A percentile compares a stretch with the other conserved stretches of the same genome.
These are phyloP conservation scores for Rhombomys opimus DNA, from an alignment of 2,113 vertebrate species.

Conservation along the genomic window DNA sequence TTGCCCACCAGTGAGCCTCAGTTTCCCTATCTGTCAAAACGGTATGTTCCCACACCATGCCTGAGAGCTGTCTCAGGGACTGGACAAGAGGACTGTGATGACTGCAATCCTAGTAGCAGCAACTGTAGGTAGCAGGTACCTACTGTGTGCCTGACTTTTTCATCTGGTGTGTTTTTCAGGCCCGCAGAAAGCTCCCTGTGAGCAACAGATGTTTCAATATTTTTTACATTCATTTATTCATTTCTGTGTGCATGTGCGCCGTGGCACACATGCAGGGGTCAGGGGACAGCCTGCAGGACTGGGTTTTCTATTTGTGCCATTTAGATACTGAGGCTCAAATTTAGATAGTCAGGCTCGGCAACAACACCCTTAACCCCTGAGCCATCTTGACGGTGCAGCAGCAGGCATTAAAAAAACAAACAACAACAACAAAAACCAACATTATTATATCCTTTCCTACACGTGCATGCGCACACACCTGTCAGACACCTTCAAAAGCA, in stretches of 20 bases:
- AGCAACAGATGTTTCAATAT: background rate
- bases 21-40: constrained; percentile 54
- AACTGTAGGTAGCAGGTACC: background rate
- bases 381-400: background rate
- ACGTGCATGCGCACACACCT: background rate
- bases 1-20: background rate
- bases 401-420: too few relatives aligned
- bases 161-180: background rate
- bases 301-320: background rate
- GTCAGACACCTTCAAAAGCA: background rate
- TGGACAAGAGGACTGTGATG: background rate
- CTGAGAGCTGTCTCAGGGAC: background rate
- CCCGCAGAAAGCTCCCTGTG: too few relatives aligned
- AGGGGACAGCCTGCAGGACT: background rate
- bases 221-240: background rate
- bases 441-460: background rate
- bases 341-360: background rate
- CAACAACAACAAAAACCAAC: too few relatives aligned
- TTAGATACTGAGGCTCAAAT: background rate
- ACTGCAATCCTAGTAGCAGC: background rate
- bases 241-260: background rate
- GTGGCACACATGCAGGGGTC: too few relatives aligned
- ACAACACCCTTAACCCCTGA: background rate
- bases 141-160: background rate
- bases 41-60: background rate